Evolutionary conservation across 2,888 invertebrate species (phyloP), one percentile per base, ranked within the genome.

Genomic region (Mesoligia furuncula): DNA sequence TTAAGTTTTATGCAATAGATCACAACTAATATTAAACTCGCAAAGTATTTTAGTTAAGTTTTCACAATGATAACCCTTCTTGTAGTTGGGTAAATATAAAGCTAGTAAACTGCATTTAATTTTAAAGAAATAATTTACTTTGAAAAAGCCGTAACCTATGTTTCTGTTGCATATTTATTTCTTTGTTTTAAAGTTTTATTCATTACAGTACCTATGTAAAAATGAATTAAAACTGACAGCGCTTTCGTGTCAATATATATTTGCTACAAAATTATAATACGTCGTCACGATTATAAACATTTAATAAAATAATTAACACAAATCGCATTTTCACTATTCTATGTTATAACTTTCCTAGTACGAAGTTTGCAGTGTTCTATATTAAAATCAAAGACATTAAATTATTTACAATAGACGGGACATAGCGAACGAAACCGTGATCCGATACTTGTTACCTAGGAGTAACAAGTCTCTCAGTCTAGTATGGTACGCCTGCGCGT

Each of bases 1-100:
- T 91, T 97, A 97, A 94, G 17, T 64, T 77, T 70, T 64, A 75
- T 70, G 42, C 27, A 74, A 68, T 61, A 69, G 15, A 77, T 76
- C 83, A 74, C 64, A 76, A 75, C 71, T 78, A 81, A 76, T 85
- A 81, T 73, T 82, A 83, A 84, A 80, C 67, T 80, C 75, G 72
- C 85, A 86, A 88, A 88, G 83, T 90, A 90, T 90, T 88, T 81
- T 90, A 90, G 84, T 86, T 87, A 86, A 80, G 84, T 71, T 79
- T 42, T 80, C 75, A 71, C 45, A 45, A 70, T 85, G 73, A 59
- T 51, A 73, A 74, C 36, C 42, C 42, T 67, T 61, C 66, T 79
- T 73, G 17, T 66, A 67, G 66, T 79, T 36, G 66, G 59, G 66
- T 77, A 9, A 64, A 73, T 70, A 65, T 65, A 75, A 74, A 72